Evolutionary conservation across 2,888 invertebrate genomes (phyloP), one percentile per base, ranked within the genome.

Genomic region (Subacronicta megacephala): DNA sequence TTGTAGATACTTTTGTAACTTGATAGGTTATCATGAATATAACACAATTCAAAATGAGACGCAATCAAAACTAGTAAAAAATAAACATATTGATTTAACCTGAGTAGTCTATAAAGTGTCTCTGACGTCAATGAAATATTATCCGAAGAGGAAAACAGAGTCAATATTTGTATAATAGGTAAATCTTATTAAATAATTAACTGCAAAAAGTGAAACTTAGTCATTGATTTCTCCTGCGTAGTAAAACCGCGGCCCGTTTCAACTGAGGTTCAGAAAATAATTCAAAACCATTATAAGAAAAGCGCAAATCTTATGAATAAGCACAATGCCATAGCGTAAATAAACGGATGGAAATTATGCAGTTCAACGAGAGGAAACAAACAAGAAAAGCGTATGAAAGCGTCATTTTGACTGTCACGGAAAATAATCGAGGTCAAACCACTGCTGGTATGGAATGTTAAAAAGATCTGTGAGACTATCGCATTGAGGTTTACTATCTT

Each of bases 321-420:
- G 73, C 84, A 84, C 77, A 84, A 82, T 81, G 68, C 66, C 62
- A 62, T 90, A 73, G 89, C 92, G 90, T 86, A 89, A 87, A 92
- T 90, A 92, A 92, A 84, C 77, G 85, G 72, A 81, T 75, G 74
- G 64, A 83, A 79, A 87, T 90, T 88, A 87, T 72, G 64, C 66
- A 77, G 80, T 49, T 63, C 83, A 83, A 75, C 84, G 80, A 86
- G 77, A 83, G 71, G 85, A 82, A 83, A 82, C 85, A 71, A 62
- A 54, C 61, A 64, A 76, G 83, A 79, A 78, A 83, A 74, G 51
- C 65, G 66, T 74, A 81, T 57, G 84, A 87, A 85, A 87, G 80
- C 81, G 80, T 71, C 64, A 55, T 74, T 73, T 77, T 62, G 70
- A 62, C 69, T 61, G 70, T 73, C 64, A 57, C 65, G 55, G 51